phyloP scores from a whole-genome alignment of 1,140 invertebrate genomes.

The Triops longicaudatus region DNA sequence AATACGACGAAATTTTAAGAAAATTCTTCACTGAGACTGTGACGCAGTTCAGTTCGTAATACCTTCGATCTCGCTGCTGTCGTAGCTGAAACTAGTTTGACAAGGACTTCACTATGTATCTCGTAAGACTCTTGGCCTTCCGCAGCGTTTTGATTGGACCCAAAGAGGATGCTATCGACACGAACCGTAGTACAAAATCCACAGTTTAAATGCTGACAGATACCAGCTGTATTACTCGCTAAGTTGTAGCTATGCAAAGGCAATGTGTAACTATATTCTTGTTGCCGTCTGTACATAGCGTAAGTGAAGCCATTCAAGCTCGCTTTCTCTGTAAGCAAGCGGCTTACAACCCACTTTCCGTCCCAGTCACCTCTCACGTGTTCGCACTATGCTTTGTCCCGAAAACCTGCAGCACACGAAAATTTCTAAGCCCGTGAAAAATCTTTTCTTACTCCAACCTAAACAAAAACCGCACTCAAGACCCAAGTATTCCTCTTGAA shows the following conservation, averaged over 20 bases:
- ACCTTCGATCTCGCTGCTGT: background rate
- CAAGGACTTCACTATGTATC: background rate
- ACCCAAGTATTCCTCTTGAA: too few relatives aligned
- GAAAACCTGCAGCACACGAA: too few relatives aligned
- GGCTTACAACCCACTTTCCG: too few relatives aligned
- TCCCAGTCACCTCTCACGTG: too few relatives aligned
- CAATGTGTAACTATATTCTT: background rate
- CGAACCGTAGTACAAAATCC: background rate
- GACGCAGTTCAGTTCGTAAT: background rate
- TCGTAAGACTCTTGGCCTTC: background rate
- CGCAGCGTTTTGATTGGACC: background rate
- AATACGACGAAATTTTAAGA: background rate
- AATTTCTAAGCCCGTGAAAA: too few relatives aligned
- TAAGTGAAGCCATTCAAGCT: background rate
- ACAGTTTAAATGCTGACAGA: background rate
- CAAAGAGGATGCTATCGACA: background rate
- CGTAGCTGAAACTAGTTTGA: conserved; percentile 5
- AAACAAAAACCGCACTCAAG: too few relatives aligned
- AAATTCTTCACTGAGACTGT: background rate
- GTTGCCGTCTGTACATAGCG: background rate
- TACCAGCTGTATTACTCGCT: background rate
- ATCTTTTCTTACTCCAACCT: too few relatives aligned
- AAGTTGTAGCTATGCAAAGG: background rate
- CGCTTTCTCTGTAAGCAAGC: background rate
- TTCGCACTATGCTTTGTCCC: too few relatives aligned